Base-by-base conservation (phyloP, 1,140 invertebrate genomes). In the Cyclina sinensis region DNA sequence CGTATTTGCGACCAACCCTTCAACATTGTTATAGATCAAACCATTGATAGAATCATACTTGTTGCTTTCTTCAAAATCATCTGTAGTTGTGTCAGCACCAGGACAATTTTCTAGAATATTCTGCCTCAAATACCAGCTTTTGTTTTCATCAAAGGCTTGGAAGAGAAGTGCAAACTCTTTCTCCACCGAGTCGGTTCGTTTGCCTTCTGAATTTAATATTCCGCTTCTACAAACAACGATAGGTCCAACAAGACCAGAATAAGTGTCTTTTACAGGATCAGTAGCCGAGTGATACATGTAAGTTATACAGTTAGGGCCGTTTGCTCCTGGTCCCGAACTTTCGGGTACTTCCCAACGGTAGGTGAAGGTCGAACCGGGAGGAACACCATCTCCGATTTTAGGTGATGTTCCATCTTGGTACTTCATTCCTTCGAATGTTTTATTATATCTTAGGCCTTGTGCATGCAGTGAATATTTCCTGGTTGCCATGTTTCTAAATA, bases 201-300 rank as follows among this genome's bases (percentile, higher is more conserved):
- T 83, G 7, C 87, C 83, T 73, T 76, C 18, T 24, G 14, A 0
- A 70, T 89, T 65, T 30, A 94, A 86, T 0, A 89, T 90, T n/a
- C 90, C 90, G 30, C 57, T 70, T 57, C 88, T 62, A 83, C 94
- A 94, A 4, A 94, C 91, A 12, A 94, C 83, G 7, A 94, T 57
- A n/a, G 93, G 93, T 0, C 93, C 93, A 0, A 93, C 91, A 5
- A 94, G 89, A 21, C 94, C 94, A 18, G 92, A 86, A 83, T 91
- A 91, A 5, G 89, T 90, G 74, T 94, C 94, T 78, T 80, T 89
- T 0, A 91, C 89, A 0, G 88, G 89, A 86, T 94, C 91, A 9
- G 92, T 91, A 1, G 91, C 91, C n/a, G 94, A 94, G 90, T 93
- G 93, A 90, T 94, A 94, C 30, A 93, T 89, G 86, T 87, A 94